These are phyloP conservation scores for Poecilobothrus nobilitatus DNA, from an alignment of 2,888 invertebrate genomes.

Conservation along the genomic window DNA sequence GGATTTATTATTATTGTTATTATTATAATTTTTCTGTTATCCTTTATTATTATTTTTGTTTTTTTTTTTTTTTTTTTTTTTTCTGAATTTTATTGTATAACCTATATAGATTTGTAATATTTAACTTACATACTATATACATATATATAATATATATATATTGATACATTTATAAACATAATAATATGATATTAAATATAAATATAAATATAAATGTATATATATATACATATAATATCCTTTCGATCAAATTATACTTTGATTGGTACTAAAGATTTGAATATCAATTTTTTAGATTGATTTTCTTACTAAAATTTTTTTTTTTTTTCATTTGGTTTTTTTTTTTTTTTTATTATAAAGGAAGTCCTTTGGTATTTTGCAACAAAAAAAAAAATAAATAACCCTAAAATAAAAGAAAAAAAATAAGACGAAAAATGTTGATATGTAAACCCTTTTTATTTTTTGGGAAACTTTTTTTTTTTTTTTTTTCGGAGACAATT, in stretches of 20 bases:
- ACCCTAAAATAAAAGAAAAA: not conserved
- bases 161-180: too few species aligned
- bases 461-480: not conserved
- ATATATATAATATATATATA: not conserved
- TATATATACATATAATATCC: not conserved
- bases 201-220: not conserved
- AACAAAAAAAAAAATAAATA: not conserved
- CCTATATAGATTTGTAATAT: not conserved
- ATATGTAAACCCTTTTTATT: not conserved
- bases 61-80: too few species aligned
- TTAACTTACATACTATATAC: not conserved
- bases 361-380: not conserved
- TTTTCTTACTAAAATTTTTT: not conserved
- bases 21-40: conserved; percentile 1
- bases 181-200: not conserved
- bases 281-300: not conserved
- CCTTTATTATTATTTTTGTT: too few species aligned
- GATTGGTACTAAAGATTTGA: conserved; percentile 1
- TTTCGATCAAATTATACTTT: not conserved
- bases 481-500: not conserved
- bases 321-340: not conserved
- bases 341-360: not conserved
- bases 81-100: not conserved
- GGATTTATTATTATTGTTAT: not conserved
- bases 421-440: not conserved